Percentiles rank a stretch among this genome's conserved stretches.
These are phyloP conservation scores for Sander vitreus DNA, from an alignment of 2,113 vertebrate species.

Conservation along the genomic window DNA sequence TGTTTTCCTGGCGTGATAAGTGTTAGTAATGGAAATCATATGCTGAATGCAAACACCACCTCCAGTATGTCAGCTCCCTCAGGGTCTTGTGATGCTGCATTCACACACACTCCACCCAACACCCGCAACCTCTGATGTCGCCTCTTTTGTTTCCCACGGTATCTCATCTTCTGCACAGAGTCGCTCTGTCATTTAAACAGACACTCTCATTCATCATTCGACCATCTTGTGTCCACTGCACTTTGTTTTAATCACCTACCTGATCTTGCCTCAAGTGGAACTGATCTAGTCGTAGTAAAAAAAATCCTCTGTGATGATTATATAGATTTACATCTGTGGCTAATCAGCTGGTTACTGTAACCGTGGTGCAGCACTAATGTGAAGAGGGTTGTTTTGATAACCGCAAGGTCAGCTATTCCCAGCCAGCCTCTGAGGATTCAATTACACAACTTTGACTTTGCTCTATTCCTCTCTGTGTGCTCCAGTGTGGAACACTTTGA, in stretches of 20 bases:
- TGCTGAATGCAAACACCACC: slow-evolving; percentile 57
- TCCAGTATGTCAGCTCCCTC: slow-evolving; percentile 45
- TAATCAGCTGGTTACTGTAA: slow-evolving; percentile 71
- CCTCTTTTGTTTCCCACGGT: slow-evolving; percentile 69
- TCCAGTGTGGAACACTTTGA: slow-evolving; percentile 61
- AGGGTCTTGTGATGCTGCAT: slow-evolving; percentile 63
- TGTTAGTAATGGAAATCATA: slow-evolving; percentile 70
- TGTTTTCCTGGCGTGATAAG: slow-evolving; percentile 60
- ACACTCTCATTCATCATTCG: slow-evolving; percentile 32
- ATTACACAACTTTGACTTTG: slow-evolving; percentile 82
- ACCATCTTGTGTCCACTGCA: slow-evolving; percentile 7
- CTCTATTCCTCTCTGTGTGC: slow-evolving; percentile 60
- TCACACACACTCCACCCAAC: slow-evolving; percentile 19
- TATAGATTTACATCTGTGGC: slow-evolving; percentile 60
- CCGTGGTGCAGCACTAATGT: slow-evolving; percentile 54
- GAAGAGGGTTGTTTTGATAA: slow-evolving; percentile 79
- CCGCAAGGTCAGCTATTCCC: slow-evolving; percentile 81
- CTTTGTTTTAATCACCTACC: slow-evolving; percentile 18
- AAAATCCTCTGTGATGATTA: slow-evolving; percentile 27
- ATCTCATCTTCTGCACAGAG: slow-evolving; percentile 62
- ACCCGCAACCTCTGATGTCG: slow-evolving; percentile 56
- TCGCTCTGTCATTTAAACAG: slow-evolving; percentile 40
- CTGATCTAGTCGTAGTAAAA: slow-evolving; percentile 26
- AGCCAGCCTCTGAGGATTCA: slow-evolving; percentile 75
- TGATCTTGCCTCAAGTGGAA: slow-evolving; percentile 9